These are phyloP conservation scores for Bellardia pandia DNA, from an alignment of 2,888 invertebrate genomes.

Conservation along the genomic window DNA sequence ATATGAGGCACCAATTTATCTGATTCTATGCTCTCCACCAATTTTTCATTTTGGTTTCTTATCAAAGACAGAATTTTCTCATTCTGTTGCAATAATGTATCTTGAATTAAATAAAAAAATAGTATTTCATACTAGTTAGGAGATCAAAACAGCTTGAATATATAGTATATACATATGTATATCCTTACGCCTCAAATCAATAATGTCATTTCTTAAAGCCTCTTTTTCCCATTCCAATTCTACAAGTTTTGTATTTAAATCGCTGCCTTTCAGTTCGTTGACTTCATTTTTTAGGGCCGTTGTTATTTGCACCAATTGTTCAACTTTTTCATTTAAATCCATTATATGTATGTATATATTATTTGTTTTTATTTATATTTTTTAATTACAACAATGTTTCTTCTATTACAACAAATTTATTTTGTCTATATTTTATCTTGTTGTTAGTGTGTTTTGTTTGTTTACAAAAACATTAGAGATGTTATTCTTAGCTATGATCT, in stretches of 20 bases:
- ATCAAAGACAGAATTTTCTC: slow-evolving; percentile 51
- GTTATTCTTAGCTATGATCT: no score
- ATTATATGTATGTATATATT: slow-evolving; percentile 5
- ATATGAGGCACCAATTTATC: slow-evolving; percentile 35
- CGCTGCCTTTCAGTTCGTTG: slow-evolving; percentile 43
- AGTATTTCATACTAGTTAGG: neutral
- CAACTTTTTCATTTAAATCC: slow-evolving; percentile 62
- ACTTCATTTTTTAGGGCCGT: slow-evolving; percentile 52
- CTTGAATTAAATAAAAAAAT: slow-evolving; percentile 12
- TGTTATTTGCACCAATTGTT: slow-evolving; percentile 60
- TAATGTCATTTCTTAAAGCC: slow-evolving; percentile 51
- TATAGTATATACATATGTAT: no score
- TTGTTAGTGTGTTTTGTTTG: neutral
- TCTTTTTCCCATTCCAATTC: slow-evolving; percentile 55
- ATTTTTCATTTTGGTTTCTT: slow-evolving; percentile 49
- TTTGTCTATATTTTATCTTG: no score
- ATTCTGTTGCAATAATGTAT: slow-evolving; percentile 47
- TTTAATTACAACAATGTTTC: neutral
- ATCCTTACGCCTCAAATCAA: slow-evolving; percentile 57
- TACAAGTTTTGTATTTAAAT: slow-evolving; percentile 43
- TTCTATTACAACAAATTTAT: no score
- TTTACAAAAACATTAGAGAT: neutral
- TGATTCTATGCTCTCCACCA: slow-evolving; percentile 18
- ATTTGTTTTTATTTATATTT: neutral
- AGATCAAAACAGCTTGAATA: no score